Percentiles rank a stretch among this genome's conserved stretches.
These are phyloP conservation scores for Troglohyphantes excavatus DNA, from an alignment of 2,888 invertebrate species.

Conservation along the genomic window DNA sequence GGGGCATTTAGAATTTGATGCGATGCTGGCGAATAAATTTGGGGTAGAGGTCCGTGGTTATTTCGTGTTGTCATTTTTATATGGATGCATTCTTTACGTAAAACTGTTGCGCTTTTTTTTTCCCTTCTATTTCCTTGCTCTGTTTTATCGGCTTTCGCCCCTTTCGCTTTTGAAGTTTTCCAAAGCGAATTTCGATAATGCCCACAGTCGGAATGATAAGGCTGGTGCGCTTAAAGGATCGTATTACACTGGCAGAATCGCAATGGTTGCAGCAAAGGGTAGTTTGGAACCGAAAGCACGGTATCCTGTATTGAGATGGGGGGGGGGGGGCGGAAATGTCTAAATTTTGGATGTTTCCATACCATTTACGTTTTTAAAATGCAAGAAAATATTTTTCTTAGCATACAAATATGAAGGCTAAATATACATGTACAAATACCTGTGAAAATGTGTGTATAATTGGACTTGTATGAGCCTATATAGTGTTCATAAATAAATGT, in stretches of 20 bases:
- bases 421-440: too few species aligned
- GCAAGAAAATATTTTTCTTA: too few species aligned
- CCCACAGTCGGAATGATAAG: slow-evolving; percentile 22
- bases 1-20: slow-evolving; percentile 56
- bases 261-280: neutral
- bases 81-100: slow-evolving; percentile 23
- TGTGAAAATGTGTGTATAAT: too few species aligned
- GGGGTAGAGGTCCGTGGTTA: slow-evolving; percentile 25
- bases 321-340: too few species aligned
- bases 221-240: slow-evolving; percentile 18
- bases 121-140: neutral
- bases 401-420: too few species aligned
- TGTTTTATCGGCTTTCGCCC: slow-evolving; percentile 33
- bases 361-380: too few species aligned
- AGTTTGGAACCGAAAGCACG: neutral
- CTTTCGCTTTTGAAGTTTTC: slow-evolving; percentile 25
- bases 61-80: slow-evolving; percentile 12
- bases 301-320: too few species aligned
- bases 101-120: slow-evolving; percentile 58
- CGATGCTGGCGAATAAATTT: slow-evolving; percentile 51
- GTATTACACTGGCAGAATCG: slow-evolving; percentile 1
- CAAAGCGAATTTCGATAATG: slow-evolving; percentile 54
- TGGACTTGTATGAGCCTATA: too few species aligned
- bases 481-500: too few species aligned
- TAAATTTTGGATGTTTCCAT: too few species aligned